These are phyloP conservation scores for Phenganax subtilis DNA, from an alignment of 92 coral and sea anemone genomes.

Conservation along the genomic window DNA sequence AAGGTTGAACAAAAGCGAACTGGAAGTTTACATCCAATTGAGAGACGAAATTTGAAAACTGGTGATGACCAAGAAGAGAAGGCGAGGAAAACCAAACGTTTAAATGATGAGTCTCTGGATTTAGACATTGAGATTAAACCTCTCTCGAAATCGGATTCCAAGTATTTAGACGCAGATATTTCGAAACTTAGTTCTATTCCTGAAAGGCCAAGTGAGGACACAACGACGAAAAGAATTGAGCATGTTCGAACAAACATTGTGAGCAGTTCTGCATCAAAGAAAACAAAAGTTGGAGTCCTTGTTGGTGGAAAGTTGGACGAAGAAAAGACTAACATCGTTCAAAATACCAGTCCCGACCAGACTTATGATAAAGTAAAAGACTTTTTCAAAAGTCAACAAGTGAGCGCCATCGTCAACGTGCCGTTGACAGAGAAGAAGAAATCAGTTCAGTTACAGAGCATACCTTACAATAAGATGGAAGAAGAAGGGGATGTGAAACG, in stretches of 20 bases:
- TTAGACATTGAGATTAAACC: constrained; percentile 37
- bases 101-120: constrained; percentile 29
- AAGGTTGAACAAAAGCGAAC: constrained; percentile 1
- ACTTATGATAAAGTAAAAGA: constrained; percentile 84
- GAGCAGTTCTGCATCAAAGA: constrained; percentile 12
- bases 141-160: constrained; percentile 10
- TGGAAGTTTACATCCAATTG: background rate
- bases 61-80: background rate
- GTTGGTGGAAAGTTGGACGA: constrained; percentile 78
- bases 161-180: constrained; percentile 22
- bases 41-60: background rate
- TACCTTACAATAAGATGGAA: background rate
- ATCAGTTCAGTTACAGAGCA: constrained; percentile 44
- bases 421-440: constrained; percentile 85
- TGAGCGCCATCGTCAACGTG: constrained; percentile 90
- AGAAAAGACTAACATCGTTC: constrained; percentile 65
- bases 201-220: constrained; percentile 1
- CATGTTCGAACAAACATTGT: constrained; percentile 37
- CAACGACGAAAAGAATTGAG: constrained; percentile 11
- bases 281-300: constrained; percentile 67
- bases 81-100: background rate
- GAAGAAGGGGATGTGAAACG: constrained; percentile 16
- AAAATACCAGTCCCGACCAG: constrained; percentile 71
- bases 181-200: constrained; percentile 32
- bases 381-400: constrained; percentile 86